Evolutionary conservation across 1,140 invertebrate species (phyloP), one percentile per base, ranked within the genome.

Genomic region (Diorhabda elongata): DNA sequence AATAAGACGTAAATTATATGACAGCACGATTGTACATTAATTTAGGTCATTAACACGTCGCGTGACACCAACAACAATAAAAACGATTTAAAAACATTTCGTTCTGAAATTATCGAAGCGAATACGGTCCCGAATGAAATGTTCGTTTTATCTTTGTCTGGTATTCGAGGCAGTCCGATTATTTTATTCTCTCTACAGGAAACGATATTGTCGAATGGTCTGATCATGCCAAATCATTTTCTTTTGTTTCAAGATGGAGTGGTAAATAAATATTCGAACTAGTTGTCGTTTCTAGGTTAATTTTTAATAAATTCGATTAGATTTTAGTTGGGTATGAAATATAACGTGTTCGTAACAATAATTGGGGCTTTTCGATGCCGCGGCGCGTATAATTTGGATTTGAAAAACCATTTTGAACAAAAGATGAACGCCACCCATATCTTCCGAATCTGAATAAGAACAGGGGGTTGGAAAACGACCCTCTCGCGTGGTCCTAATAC

Each of bases 351-450:
- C 26, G 26, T 26, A 26, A 26, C 26, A 59, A 58, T 67, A 67
- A 42, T 67, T 59, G 9, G 11, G 42, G 42, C 11, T 45, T 67
- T 57, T 43, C 52, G 9, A 59, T 43, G 64, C 57, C 58, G 26
- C 2, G 42, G n/a, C 58, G 58, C 9, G 26, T 11, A 60, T 60
- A 60, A 60, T 60, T 60, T 60, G 58, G 58, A 8, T 56, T 58
- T 67, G 58, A 67, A 67, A 67, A 44, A 59, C 45, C 44, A 62
- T 62, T 57, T 62, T 58, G 57, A 68, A 63, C 42, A 44, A 68
- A 63, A 9, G 61, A 62, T 42, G 57, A 68, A 63, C 41, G 63
- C 42, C 8, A 57, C 44, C 63, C 63, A 59, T 44, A 44, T 52
- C 61, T 42, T 63, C 8, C 26, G 67, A 63, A 58, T 61, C 60